Conservation (phyloP, 2,113 vertebrate species). For the Larimichthys polyactis region DNA sequence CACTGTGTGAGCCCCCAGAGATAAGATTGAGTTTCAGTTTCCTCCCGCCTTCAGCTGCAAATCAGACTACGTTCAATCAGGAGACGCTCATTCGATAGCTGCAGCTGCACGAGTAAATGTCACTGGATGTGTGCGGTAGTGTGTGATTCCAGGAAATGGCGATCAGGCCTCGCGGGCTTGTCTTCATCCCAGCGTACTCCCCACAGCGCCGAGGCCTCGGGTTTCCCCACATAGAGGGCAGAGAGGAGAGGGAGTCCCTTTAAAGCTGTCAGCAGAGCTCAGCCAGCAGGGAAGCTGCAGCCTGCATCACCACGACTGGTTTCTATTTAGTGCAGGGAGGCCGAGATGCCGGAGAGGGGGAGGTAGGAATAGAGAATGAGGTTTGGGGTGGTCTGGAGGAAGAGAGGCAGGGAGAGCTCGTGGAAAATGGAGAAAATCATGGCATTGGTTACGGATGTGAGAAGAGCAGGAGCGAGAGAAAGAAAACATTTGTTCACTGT, state of each 20-base stretch:
- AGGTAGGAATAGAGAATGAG: background rate
- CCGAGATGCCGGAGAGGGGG: background rate
- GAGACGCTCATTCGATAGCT: background rate
- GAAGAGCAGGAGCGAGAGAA: background rate
- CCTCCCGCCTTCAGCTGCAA: background rate
- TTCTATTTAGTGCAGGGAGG: conserved; percentile 55
- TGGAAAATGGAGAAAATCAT: background rate
- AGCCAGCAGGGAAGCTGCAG: conserved; percentile 46
- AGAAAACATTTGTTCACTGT: background rate
- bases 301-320: conserved; percentile 18
- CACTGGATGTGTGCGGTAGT: conserved; percentile 18
- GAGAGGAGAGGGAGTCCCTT: conserved; percentile 42
- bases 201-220: conserved; percentile 41
- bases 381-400: background rate
- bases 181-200: conserved; percentile 33
- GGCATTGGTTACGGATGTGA: background rate
- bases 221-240: conserved; percentile 56
- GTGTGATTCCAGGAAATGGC: conserved; percentile 32
- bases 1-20: background rate
- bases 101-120: conserved; percentile 34
- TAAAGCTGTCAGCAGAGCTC: conserved; percentile 54
- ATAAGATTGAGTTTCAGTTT: background rate
- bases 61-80: background rate
- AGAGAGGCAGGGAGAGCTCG: background rate
- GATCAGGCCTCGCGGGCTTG: conserved; percentile 33